Base-by-base conservation (phyloP, 2,797 vertebrate genomes). In the Periparus ater region DNA sequence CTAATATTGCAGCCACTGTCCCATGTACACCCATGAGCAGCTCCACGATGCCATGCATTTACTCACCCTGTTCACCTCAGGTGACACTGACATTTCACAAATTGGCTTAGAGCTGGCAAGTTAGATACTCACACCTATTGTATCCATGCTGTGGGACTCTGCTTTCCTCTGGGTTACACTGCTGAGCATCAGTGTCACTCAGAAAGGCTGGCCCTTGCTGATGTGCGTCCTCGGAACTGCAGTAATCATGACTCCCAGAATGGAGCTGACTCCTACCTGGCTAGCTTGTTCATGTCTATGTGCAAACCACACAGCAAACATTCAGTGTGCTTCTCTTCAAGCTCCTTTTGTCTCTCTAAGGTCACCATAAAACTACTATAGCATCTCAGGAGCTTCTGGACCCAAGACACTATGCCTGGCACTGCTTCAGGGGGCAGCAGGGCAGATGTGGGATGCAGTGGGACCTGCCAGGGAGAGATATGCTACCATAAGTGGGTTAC, bases 391-490 rank as follows among this genome's bases (percentile, higher is more conserved):
- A 80, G 48, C 22, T 54, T 36, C 55, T 2, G 1, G 25, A 17
- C 15, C 27, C 0, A 0, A 40, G 65, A 36, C 51, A 54, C n/a
- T 2, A 8, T 0, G 2, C 4, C 48, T 70, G 19, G 18, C 2
- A 3, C 40, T 66, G 57, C 30, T 45, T 47, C 36, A 60, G 34
- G 13, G 29, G 36, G 45, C 0, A 2, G 44, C 47, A 50, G 53
- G 29, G 38, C 3, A 2, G 34, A 55, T 10, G 1, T n/a, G 47
- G 51, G 13, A 18, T n/a, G 7, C 50, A 77, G 50, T 1, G 6
- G 32, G 34, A 76, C 58, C 32, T 14, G 2, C 42, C 34, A 79
- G 40, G 30, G 12, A 72, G 11, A 60, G 11, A 47, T 1, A 0
- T 22, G 25, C n/a, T 88, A 40, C 27, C 40, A 44, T 1, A 2